These are phyloP conservation scores for Xylocampa areola DNA, from an alignment of 2,888 invertebrate genomes.

Conservation along the genomic window DNA sequence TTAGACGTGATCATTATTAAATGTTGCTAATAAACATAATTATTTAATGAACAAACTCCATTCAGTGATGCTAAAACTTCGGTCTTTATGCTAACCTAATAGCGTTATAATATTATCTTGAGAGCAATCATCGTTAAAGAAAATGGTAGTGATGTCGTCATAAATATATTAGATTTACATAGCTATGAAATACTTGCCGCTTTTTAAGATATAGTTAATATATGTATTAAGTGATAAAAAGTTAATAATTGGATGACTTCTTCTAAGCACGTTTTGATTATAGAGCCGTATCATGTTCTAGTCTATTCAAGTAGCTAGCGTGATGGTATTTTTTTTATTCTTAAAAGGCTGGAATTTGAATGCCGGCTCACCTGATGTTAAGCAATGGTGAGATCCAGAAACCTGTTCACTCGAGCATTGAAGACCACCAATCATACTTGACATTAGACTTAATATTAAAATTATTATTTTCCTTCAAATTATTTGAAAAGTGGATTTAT, in stretches of 20 bases:
- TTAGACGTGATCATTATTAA: constrained; percentile 17
- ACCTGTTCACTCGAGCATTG: too few relatives aligned
- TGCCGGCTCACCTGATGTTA: too few relatives aligned
- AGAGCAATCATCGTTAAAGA: constrained; percentile 23
- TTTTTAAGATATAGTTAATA: neutral
- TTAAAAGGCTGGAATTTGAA: too few relatives aligned
- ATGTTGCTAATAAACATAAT: constrained; percentile 25
- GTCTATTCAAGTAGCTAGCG: too few relatives aligned
- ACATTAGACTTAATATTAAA: too few relatives aligned
- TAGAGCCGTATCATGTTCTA: neutral
- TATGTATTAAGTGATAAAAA: constrained; percentile 1
- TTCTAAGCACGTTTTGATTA: too few relatives aligned
- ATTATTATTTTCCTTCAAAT: too few relatives aligned
- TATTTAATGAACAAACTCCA: constrained; percentile 30
- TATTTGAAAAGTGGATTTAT: too few relatives aligned
- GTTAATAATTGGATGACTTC: neutral
- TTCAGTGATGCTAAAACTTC: constrained; percentile 33
- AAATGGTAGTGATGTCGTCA: neutral
- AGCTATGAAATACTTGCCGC: neutral
- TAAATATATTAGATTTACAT: neutral
- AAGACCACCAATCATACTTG: too few relatives aligned
- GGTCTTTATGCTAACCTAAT: constrained; percentile 23
- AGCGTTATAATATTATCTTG: constrained; percentile 22
- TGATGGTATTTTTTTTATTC: too few relatives aligned
- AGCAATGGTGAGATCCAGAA: too few relatives aligned